Evolutionary conservation across 2,888 invertebrate species (phyloP).

Genomic region (Odontothrips loti): DNA sequence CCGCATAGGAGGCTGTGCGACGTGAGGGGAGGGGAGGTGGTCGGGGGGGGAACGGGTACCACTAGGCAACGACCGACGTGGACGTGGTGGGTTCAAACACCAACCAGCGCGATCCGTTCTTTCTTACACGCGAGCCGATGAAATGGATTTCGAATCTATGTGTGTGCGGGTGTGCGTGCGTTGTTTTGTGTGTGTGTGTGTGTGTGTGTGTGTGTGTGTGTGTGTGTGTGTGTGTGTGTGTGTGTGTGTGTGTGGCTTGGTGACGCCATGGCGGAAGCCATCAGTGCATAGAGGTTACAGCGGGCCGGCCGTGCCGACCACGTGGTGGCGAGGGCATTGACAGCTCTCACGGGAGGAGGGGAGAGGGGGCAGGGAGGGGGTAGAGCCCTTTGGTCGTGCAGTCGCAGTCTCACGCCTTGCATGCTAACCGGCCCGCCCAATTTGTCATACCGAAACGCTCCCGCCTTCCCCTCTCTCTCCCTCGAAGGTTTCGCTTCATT

Average conservation of each 20-base stretch:
- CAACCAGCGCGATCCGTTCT: not conserved
- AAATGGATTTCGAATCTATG: not conserved
- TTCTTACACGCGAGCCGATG: not conserved
- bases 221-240: not conserved
- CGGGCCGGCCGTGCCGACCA: not conserved
- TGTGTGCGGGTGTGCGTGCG: not conserved
- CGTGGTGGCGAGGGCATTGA: conserved; percentile 18
- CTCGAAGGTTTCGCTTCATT: not conserved
- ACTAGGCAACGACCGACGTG: too few relatives aligned
- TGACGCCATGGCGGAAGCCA: conserved; percentile 4
- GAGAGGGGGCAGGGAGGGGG: not conserved
- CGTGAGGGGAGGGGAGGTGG: not conserved
- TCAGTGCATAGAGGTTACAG: not conserved
- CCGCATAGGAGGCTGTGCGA: not conserved
- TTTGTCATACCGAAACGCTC: not conserved
- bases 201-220: not conserved
- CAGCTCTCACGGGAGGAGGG: not conserved
- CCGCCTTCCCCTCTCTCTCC: not conserved
- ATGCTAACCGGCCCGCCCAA: not conserved
- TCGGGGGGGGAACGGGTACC: too few relatives aligned
- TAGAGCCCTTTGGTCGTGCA: not conserved
- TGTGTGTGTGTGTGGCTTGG: not conserved
- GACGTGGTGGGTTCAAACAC: not conserved
- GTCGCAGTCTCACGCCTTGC: not conserved
- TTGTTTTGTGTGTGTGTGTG: not conserved